Percentiles rank a stretch among this genome's conserved stretches.
These are phyloP conservation scores for Phoxinus dragarum DNA, from an alignment of 2,797 vertebrate genomes.

Conservation along the genomic window DNA sequence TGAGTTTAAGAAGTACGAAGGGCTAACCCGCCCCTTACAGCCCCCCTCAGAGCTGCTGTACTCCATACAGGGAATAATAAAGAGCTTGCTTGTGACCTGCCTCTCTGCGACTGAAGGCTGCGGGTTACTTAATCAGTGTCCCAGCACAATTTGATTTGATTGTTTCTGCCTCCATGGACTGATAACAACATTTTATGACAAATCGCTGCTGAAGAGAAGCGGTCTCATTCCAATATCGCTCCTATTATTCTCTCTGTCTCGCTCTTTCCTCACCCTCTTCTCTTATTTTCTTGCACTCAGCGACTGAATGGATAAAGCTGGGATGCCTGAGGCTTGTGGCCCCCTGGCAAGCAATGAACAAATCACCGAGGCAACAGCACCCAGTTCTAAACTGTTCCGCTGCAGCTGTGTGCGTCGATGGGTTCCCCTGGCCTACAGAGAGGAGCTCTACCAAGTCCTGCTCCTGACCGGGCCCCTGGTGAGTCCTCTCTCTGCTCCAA, in stretches of 20 bases:
- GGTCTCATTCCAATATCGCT: conserved; percentile 20
- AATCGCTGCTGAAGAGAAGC: conserved; percentile 37
- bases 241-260: conserved; percentile 12
- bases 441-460: conserved; percentile 78
- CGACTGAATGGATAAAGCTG: conserved; percentile 75
- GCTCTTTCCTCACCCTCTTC: conserved; percentile 49
- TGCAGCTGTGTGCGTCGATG: conserved; percentile 70
- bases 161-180: conserved; percentile 49
- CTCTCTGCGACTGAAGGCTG: conserved; percentile 49
- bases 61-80: conserved; percentile 61
- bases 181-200: conserved; percentile 37
- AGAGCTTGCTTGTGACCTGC: conserved; percentile 55
- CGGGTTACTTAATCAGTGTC: conserved; percentile 56
- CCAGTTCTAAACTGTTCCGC: conserved; percentile 70
- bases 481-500: conserved; percentile 60
- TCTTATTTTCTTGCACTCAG: conserved; percentile 49
- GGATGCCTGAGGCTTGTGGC: conserved; percentile 62
- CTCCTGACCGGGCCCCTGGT: conserved; percentile 79
- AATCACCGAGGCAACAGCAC: conserved; percentile 63
- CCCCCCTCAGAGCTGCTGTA: conserved; percentile 41
- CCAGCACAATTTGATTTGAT: conserved; percentile 35
- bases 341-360: conserved; percentile 62
- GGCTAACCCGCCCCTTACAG: conserved; percentile 33
- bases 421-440: conserved; percentile 77
- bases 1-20: conserved; percentile 53